Evolutionary conservation across 2,113 vertebrate species (phyloP).

Genomic region (Gavialis gangeticus): DNA sequence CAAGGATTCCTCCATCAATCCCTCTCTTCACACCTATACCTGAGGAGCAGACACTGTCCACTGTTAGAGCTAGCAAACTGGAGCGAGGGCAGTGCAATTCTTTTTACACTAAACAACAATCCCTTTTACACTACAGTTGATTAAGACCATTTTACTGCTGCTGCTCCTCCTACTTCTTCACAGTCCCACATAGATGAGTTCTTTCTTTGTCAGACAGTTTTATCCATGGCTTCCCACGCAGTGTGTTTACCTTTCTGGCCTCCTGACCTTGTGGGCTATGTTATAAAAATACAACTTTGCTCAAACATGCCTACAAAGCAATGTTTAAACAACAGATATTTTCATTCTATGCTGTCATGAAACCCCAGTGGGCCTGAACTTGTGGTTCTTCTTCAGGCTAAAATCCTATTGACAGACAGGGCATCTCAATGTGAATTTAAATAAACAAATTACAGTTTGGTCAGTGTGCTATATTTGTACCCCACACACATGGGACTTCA

Average conservation of each 20-base stretch:
- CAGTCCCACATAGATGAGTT: not conserved
- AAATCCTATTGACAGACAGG: no score
- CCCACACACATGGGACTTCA: not conserved
- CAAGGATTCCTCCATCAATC: not conserved
- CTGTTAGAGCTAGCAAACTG: not conserved
- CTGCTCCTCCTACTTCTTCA: no score
- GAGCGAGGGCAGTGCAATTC: not conserved
- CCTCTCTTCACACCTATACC: not conserved
- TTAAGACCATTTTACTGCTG: not conserved
- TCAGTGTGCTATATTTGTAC: not conserved
- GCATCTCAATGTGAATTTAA: not conserved
- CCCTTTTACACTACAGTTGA: no score
- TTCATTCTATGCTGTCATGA: rapidly evolving
- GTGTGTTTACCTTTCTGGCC: not conserved
- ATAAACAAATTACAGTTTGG: not conserved
- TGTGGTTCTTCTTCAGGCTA: not conserved
- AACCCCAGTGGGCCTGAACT: rapidly evolving
- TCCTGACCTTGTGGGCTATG: not conserved
- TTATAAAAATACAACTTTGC: not conserved
- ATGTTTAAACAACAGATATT: rapidly evolving
- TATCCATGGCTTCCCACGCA: rapidly evolving
- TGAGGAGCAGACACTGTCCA: rapidly evolving
- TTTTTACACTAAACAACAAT: no score
- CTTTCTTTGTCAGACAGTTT: not conserved
- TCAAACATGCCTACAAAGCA: not conserved